These are phyloP conservation scores for Halcyon chelicuti DNA, from an alignment of 2,797 vertebrate species.

Conservation along the genomic window DNA sequence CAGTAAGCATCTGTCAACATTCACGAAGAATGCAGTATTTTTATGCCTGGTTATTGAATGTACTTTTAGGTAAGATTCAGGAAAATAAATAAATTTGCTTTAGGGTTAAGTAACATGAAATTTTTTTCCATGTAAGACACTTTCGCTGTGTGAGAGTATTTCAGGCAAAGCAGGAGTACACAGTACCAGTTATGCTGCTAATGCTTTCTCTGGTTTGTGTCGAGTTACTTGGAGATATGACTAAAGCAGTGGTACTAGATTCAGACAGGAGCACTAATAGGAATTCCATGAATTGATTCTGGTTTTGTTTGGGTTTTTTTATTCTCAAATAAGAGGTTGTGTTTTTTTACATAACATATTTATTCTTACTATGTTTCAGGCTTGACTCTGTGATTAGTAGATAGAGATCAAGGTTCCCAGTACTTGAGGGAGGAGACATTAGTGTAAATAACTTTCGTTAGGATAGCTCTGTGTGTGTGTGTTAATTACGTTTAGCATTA, in stretches of 20 bases:
- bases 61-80: slow-evolving; percentile 87
- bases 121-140: not conserved
- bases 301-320: not conserved
- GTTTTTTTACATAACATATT: not conserved
- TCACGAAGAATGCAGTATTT: slow-evolving; percentile 93
- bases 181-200: not conserved
- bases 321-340: not conserved
- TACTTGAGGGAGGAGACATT: not conserved
- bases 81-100: not conserved
- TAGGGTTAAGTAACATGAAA: not conserved
- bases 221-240: not conserved
- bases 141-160: not conserved
- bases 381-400: not conserved
- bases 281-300: not conserved
- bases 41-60: slow-evolving; percentile 96
- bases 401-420: not conserved
- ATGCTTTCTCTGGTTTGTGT: not conserved
- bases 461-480: not conserved
- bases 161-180: not conserved
- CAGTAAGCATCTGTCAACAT: slow-evolving; percentile 93
- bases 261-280: not conserved
- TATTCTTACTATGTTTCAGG: not conserved
- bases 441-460: not conserved
- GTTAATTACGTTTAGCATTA: not conserved
- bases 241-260: not conserved